These are phyloP conservation scores for Cyclophora punctaria DNA, from an alignment of 2,888 invertebrate species.

Conservation along the genomic window DNA sequence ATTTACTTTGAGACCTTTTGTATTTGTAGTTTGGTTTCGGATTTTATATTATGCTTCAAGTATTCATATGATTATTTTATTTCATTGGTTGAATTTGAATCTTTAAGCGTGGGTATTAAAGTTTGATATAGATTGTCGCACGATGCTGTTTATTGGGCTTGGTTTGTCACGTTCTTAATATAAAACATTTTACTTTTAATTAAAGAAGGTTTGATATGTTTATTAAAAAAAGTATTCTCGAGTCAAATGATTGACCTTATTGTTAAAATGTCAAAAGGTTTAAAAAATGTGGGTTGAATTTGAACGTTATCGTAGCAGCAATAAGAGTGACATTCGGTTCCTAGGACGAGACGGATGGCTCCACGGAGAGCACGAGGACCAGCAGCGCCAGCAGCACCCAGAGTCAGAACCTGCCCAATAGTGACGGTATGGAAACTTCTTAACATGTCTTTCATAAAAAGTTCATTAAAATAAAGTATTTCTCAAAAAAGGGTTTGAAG, in stretches of 20 bases:
- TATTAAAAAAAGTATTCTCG: no score
- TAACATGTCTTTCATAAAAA: no score
- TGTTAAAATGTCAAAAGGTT: slow-evolving; percentile 4
- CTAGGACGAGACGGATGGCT: slow-evolving; percentile 78
- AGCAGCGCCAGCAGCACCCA: slow-evolving; percentile 63
- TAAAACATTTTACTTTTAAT: no score
- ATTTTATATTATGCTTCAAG: slow-evolving; percentile 1
- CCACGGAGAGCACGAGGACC: slow-evolving; percentile 57
- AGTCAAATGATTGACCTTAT: no score
- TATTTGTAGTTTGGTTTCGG: slow-evolving; percentile 10
- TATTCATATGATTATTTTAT: neutral
- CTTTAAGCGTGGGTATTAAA: neutral
- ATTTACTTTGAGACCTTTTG: slow-evolving; percentile 13
- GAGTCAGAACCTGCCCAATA: slow-evolving; percentile 60
- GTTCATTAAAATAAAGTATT: no score
- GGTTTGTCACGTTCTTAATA: neutral
- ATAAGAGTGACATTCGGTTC: slow-evolving; percentile 15
- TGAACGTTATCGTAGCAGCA: slow-evolving; percentile 3
- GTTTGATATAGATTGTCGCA: slow-evolving; percentile 1
- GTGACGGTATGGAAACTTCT: slow-evolving; percentile 46
- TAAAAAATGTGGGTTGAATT: slow-evolving; percentile 6
- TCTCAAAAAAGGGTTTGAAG: no score
- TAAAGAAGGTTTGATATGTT: no score
- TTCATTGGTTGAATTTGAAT: slow-evolving; percentile 1
- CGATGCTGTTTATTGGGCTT: neutral